A percentile compares a stretch with the other conserved stretches of the same genome.
Conservation (phyloP, 64 coral and sea anemone species). For the Stichodactyla mertensii region DNA sequence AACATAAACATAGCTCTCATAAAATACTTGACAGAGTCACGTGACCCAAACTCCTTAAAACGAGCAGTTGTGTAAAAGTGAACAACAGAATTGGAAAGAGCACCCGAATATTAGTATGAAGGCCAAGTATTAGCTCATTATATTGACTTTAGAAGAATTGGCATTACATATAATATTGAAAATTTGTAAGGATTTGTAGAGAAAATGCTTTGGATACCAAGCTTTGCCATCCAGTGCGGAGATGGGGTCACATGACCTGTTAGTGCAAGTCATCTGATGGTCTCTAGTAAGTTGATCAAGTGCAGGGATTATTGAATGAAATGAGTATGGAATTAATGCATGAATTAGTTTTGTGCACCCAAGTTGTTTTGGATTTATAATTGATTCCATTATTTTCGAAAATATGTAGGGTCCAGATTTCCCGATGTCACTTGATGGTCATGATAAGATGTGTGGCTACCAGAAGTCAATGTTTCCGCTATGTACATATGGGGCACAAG, state of each 20-base stretch:
- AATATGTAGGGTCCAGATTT: slow-evolving; percentile 34
- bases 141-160: too few species aligned
- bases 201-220: too few species aligned
- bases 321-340: slow-evolving; percentile 9
- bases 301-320: slow-evolving; percentile 3
- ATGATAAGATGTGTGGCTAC: slow-evolving; percentile 36
- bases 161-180: too few species aligned
- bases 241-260: slow-evolving; percentile 6
- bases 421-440: slow-evolving; percentile 31
- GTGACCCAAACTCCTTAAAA: too few species aligned
- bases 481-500: slow-evolving; percentile 27
- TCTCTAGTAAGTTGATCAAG: not conserved
- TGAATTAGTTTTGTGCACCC: slow-evolving; percentile 6
- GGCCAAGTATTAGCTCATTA: too few species aligned
- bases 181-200: too few species aligned
- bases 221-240: not conserved
- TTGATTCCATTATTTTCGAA: not conserved
- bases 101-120: too few species aligned
- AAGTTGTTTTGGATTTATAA: slow-evolving; percentile 4
- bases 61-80: too few species aligned
- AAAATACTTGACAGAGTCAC: too few species aligned
- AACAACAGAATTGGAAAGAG: too few species aligned
- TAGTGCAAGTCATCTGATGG: not conserved
- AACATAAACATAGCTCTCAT: slow-evolving; percentile 11
- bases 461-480: slow-evolving; percentile 27